A percentile compares a stretch with the other conserved stretches of the same genome.
Evolutionary conservation across 2,888 invertebrate species (phyloP).

Genomic region (Drosophila mimetica): DNA sequence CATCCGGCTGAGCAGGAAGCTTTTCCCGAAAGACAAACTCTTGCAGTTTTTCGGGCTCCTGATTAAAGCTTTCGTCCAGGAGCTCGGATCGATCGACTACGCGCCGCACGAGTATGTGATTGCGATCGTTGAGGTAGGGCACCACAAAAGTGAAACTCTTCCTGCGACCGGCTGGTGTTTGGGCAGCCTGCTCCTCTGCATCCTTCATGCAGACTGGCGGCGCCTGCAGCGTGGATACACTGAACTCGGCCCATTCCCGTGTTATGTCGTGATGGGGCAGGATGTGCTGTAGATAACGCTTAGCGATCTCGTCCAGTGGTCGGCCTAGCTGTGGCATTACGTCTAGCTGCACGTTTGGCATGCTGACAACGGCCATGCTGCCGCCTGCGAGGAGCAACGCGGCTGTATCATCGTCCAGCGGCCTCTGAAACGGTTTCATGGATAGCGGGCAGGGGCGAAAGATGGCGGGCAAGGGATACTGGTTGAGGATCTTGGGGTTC

Average conservation of each 20-base stretch:
- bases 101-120: constrained; percentile 86
- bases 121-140: constrained; percentile 86
- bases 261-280: constrained; percentile 82
- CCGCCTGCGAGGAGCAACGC: constrained; percentile 76
- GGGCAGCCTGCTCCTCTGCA: constrained; percentile 56
- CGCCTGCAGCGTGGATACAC: constrained; percentile 81
- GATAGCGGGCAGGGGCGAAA: constrained; percentile 83
- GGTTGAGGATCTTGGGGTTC: constrained; percentile 67
- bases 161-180: constrained; percentile 56
- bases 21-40: constrained; percentile 73
- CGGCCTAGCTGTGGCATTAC: constrained; percentile 81
- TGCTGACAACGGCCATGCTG: constrained; percentile 81
- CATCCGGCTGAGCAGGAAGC: constrained; percentile 46
- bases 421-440: constrained; percentile 77
- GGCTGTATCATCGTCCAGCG: constrained; percentile 79
- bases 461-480: constrained; percentile 64
- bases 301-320: constrained; percentile 81
- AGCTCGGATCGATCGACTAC: constrained; percentile 82
- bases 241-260: constrained; percentile 84
- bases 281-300: constrained; percentile 83
- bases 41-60: constrained; percentile 49
- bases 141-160: constrained; percentile 86
- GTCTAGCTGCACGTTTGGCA: constrained; percentile 83
- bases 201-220: constrained; percentile 54
- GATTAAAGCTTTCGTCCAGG: constrained; percentile 72